These are phyloP conservation scores for Apeltes quadracus DNA, from an alignment of 2,113 vertebrate species.

Conservation along the genomic window DNA sequence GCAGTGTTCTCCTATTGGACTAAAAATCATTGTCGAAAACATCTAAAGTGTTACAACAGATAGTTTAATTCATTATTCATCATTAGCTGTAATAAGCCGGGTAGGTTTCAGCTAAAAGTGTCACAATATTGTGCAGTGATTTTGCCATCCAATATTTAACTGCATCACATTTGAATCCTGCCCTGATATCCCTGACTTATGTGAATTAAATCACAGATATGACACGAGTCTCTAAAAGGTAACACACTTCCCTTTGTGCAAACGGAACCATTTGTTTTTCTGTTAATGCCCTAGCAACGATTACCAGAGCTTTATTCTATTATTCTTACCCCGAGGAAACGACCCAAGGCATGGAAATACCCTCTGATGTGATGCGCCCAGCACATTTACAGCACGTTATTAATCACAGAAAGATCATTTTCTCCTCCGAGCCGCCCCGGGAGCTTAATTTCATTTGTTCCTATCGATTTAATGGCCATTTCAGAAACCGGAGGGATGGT, in stretches of 20 bases:
- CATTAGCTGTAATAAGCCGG: too few relatives aligned
- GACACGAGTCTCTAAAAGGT: conserved; percentile 19
- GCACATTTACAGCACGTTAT: conserved; percentile 75
- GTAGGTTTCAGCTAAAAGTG: not conserved
- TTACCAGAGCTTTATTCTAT: conserved; percentile 61
- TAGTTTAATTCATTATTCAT: not conserved
- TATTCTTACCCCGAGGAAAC: conserved; percentile 56
- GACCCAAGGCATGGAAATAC: conserved; percentile 56
- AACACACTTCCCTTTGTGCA: conserved; percentile 46
- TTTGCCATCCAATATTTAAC: not conserved
- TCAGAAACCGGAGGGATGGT: conserved; percentile 65
- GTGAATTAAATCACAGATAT: not conserved
- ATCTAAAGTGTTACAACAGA: not conserved
- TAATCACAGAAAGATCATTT: conserved; percentile 78
- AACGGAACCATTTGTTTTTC: conserved; percentile 67
- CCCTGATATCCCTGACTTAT: not conserved
- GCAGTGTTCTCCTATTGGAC: not conserved
- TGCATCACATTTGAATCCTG: not conserved
- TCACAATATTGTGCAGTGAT: not conserved
- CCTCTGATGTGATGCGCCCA: conserved; percentile 58
- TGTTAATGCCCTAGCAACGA: conserved; percentile 49
- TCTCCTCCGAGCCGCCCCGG: conserved; percentile 67
- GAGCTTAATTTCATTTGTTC: conserved; percentile 81
- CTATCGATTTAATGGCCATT: conserved; percentile 78
- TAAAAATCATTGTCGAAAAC: not conserved